Evolutionary conservation across 2,113 vertebrate species (phyloP), one percentile per base, ranked within the genome.

Genomic region (Oenanthe oenanthe): DNA sequence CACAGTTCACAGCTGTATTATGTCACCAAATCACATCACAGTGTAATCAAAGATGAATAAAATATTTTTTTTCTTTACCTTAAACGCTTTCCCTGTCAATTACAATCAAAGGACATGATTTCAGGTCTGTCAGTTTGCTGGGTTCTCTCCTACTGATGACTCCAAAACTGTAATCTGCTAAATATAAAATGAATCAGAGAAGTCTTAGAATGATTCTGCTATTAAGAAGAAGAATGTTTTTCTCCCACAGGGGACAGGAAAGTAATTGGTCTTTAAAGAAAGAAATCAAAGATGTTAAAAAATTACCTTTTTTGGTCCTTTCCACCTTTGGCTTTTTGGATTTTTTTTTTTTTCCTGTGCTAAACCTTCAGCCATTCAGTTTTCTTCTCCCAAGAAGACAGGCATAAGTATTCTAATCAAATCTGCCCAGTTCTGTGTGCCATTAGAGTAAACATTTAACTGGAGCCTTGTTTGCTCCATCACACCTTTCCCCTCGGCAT

Each of bases 61-160:
- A 98, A 99, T 98, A 96, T 98, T 98, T 98, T 97, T 94, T 97
- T 97, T 96, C 97, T 98, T 98, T 98, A 98, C 98, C 98, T 98
- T 98, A 98, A 99, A 99, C 36, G 96, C 97, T 98, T 98, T 98
- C 97, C 98, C 98, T 98, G 98, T 99, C 99, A 98, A 98, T 99
- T 99, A 98, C 98, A 99, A 99, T 99, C 98, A 99, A 98, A 98
- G 97, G 97, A 98, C 97, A 97, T 98, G 98, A 98, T 98, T 98
- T 98, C 98, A 98, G 96, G 96, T 97, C 98, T 98, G 98, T 97
- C 97, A 97, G 96, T 98, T 97, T 97, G 92, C 92, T 94, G 96
- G 93, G 95, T 97, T 97, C 97, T 98, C 97, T 97, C 94, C 97
- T 96, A 96, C 98, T 98, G 98, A 98, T 98, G 98, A 98, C 97